A percentile compares a stretch with the other conserved stretches of the same genome.
These are phyloP conservation scores for Drosophila burlai DNA, from an alignment of 1,140 invertebrate species.

Conservation along the genomic window DNA sequence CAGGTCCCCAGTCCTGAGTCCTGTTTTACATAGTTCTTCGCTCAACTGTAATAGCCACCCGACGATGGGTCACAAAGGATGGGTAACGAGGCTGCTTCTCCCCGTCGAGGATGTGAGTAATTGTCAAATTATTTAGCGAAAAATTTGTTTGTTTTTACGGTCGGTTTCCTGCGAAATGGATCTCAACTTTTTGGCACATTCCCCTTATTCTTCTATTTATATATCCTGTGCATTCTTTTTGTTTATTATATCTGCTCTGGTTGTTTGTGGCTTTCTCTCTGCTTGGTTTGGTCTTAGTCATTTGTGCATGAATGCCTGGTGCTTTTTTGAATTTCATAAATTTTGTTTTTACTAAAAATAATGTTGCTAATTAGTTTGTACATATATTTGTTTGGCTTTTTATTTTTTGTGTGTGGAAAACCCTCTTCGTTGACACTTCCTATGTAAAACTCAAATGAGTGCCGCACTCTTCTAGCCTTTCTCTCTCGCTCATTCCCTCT, in stretches of 20 bases:
- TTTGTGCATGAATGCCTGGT: conserved; percentile 81
- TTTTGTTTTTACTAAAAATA: conserved; percentile 30
- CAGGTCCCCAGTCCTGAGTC: conserved; percentile 20
- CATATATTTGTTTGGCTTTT: conserved; percentile 9
- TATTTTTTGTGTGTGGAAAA: conserved; percentile 8
- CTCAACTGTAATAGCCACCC: conserved; percentile 48
- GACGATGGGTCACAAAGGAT: conserved; percentile 3
- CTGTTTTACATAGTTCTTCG: conserved; percentile 52
- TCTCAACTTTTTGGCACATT: conserved; percentile 70
- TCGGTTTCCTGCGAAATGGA: conserved; percentile 78
- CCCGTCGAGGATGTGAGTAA: conserved; percentile 80
- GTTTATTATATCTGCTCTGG: not conserved
- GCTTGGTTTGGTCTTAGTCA: conserved; percentile 81
- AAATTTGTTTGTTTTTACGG: conserved; percentile 84
- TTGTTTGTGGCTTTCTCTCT: conserved; percentile 17
- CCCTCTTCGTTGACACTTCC: conserved; percentile 38
- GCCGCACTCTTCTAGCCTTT: conserved; percentile 10
- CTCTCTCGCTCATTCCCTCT: conserved; percentile 3
- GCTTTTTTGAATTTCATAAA: conserved; percentile 64
- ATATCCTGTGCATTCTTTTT: conserved; percentile 7
- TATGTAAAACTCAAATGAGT: conserved; percentile 49
- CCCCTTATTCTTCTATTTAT: conserved; percentile 9
- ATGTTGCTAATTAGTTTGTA: conserved; percentile 58
- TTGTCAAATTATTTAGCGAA: conserved; percentile 85
- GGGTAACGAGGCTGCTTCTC: not conserved